These are phyloP conservation scores for Characodon lateralis DNA, from an alignment of 2,797 vertebrate species.

Conservation along the genomic window DNA sequence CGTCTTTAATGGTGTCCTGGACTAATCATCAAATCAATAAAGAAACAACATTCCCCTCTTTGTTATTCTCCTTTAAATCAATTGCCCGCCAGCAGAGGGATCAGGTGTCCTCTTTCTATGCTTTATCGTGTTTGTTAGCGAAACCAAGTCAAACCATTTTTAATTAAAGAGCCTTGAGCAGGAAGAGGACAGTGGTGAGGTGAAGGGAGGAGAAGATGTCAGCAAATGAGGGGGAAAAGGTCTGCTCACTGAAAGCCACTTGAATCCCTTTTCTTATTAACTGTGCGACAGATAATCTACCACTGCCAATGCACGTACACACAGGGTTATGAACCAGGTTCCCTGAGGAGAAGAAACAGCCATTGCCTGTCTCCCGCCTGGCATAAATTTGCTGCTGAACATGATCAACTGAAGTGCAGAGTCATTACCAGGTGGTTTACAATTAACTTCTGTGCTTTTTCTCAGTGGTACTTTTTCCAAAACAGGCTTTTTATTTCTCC, in stretches of 20 bases:
- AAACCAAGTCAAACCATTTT: constrained; percentile 61
- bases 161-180: constrained; percentile 63
- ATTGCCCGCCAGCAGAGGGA: constrained; percentile 8
- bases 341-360: constrained; percentile 36
- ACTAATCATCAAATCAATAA: constrained; percentile 52
- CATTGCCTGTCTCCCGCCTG: not conserved
- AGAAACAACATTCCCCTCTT: constrained; percentile 16
- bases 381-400: not conserved
- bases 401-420: not conserved
- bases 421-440: not conserved
- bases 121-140: constrained; percentile 40
- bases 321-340: constrained; percentile 20
- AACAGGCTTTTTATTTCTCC: not conserved
- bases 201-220: constrained; percentile 30
- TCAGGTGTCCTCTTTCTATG: constrained; percentile 28
- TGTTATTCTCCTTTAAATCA: not conserved
- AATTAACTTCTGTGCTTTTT: not conserved
- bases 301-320: constrained; percentile 17
- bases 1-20: not conserved
- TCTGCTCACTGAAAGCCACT: constrained; percentile 57
- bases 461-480: not conserved
- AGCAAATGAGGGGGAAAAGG: constrained; percentile 30
- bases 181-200: constrained; percentile 17
- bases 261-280: constrained; percentile 80
- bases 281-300: constrained; percentile 68